Evolutionary conservation across 2,888 invertebrate species (phyloP).

Genomic region (Drosophila multiciliata): DNA sequence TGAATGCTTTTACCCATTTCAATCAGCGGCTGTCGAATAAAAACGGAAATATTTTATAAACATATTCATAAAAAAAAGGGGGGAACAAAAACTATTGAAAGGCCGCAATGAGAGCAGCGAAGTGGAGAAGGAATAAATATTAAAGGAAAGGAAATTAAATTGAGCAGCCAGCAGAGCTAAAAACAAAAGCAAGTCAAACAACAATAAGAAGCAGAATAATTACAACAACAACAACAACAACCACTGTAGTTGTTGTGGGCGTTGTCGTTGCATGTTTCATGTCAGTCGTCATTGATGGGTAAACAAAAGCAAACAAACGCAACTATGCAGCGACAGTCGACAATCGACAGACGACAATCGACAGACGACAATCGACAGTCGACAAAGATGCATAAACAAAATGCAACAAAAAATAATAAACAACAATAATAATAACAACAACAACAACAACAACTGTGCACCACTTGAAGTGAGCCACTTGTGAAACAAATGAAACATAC

Average conservation of each 20-base stretch:
- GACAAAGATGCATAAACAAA: slow-evolving; percentile 78
- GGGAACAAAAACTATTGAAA: neutral
- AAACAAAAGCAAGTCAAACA: slow-evolving; percentile 19
- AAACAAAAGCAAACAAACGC: slow-evolving; percentile 68
- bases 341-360: slow-evolving; percentile 20
- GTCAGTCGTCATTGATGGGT: slow-evolving; percentile 77
- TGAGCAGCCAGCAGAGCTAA: slow-evolving; percentile 50
- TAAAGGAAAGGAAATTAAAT: slow-evolving; percentile 76
- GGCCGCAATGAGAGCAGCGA: slow-evolving; percentile 3
- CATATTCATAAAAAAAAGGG: slow-evolving; percentile 57
- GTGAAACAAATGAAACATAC: slow-evolving; percentile 74
- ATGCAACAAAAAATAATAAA: slow-evolving; percentile 55
- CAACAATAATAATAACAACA: slow-evolving; percentile 29
- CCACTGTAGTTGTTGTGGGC: slow-evolving; percentile 52
- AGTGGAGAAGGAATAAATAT: slow-evolving; percentile 41
- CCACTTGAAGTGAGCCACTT: slow-evolving; percentile 67
- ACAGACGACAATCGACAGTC: slow-evolving; percentile 38
- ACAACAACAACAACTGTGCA: slow-evolving; percentile 14
- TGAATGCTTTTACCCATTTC: slow-evolving; percentile 67
- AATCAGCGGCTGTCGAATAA: slow-evolving; percentile 71
- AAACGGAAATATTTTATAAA: slow-evolving; percentile 77
- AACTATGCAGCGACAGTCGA: slow-evolving; percentile 46
- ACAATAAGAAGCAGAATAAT: slow-evolving; percentile 6
- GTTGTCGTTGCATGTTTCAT: slow-evolving; percentile 74
- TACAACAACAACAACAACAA: slow-evolving; percentile 6